Base-by-base conservation (phyloP, 2,797 vertebrate species). In the Spheniscus humboldti region DNA sequence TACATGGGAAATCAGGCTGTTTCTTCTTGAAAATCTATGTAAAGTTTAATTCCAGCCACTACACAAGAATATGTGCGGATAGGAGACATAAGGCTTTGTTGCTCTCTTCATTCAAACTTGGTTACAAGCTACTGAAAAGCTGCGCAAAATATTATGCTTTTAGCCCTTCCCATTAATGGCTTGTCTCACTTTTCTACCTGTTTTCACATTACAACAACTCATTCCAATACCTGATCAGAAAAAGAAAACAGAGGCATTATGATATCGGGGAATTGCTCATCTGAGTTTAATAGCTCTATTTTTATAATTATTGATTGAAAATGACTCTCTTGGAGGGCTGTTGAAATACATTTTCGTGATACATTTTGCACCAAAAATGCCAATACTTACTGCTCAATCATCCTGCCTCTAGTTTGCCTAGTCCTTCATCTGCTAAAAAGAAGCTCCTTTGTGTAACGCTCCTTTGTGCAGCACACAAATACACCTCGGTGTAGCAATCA, bases 241-340 rank as follows among this genome's bases (percentile, higher is more conserved):
- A 95, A 94, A 57, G 14, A 89, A 95, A 95, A 83, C 18, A n/a
- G 87, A 94, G 71, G 43, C 53, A 86, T 64, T 83, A 62, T 33
- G 57, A 43, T 57, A 82, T 18, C 4, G 22, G 68, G 27, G 86
- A 91, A 23, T 73, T 88, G 74, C 74, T 86, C 53, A 86, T 83
- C 39, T 85, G 84, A 90, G 18, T 72, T 96, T 82, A 94, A 88
- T 93, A 90, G 63, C 73, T 94, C 77, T 91, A 53, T 69, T 85
- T 55, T 45, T 69, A 62, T 72, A 90, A 91, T 67, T 76, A 78
- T 82, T 78, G 74, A 66, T 78, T 69, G 48, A 86, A 78, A 81
- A 81, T 84, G 68, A 25, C 60, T 94, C 67, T 82, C 68, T 79
- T 31, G 28, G 62, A 63, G 69, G 33, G 59, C 62, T 69, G 35